Evolutionary conservation across 2,888 invertebrate genomes (phyloP).

Genomic region (Cataglyphis albicans): DNA sequence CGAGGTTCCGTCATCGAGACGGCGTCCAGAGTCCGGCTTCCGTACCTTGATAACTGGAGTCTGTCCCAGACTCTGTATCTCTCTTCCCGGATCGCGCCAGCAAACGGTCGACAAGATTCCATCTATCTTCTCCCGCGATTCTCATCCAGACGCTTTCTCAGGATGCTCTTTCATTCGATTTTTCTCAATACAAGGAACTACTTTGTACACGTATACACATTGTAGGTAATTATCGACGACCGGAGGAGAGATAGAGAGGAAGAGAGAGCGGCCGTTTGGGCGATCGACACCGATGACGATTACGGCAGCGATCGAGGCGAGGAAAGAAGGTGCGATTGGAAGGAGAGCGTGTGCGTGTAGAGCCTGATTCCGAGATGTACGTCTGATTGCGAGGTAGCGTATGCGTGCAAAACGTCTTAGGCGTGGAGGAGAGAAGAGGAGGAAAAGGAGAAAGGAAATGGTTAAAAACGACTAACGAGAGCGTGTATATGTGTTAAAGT

Average conservation of each 20-base stretch:
- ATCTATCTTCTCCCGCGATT: slow-evolving; percentile 13
- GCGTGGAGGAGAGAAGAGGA: slow-evolving; percentile 39
- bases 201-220: slow-evolving; percentile 29
- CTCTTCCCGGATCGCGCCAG: slow-evolving; percentile 2
- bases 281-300: slow-evolving; percentile 38
- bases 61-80: slow-evolving; percentile 31
- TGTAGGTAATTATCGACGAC: not conserved
- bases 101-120: not conserved
- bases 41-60: slow-evolving; percentile 52
- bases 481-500: slow-evolving; percentile 58
- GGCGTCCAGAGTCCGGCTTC: slow-evolving; percentile 66
- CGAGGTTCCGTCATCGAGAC: slow-evolving; percentile 59
- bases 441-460: slow-evolving; percentile 25
- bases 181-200: slow-evolving; percentile 12
- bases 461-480: slow-evolving; percentile 54
- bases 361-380: slow-evolving; percentile 46
- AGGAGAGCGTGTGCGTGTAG: slow-evolving; percentile 48
- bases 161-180: slow-evolving; percentile 39
- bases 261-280: slow-evolving; percentile 18
- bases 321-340: slow-evolving; percentile 38
- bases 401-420: slow-evolving; percentile 54
- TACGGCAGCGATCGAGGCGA: slow-evolving; percentile 39
- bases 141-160: slow-evolving; percentile 29
- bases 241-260: slow-evolving; percentile 38
- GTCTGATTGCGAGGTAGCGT: slow-evolving; percentile 52